Percentiles rank a stretch among this genome's conserved stretches.
phyloP scores from a whole-genome alignment of 2,888 invertebrate species.

The Harpalus rubripes region DNA sequence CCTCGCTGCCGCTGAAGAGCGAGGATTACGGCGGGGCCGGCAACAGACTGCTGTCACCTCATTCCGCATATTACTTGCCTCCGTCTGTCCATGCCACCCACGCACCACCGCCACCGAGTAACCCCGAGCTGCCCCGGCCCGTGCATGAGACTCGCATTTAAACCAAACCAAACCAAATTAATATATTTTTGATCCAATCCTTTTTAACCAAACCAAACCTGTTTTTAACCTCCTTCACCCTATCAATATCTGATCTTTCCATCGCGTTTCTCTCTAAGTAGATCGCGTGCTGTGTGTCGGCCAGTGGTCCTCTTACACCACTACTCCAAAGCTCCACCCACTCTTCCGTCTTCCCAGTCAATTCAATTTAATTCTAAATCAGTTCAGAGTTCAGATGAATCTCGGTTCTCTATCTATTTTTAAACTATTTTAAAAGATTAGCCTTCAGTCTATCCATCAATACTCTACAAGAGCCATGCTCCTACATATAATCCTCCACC shows the following conservation, averaged over 20 bases:
- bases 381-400: neutral
- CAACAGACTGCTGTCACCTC: slow-evolving; percentile 77
- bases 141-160: slow-evolving; percentile 87
- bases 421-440: neutral
- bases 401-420: neutral
- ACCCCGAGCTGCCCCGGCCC: slow-evolving; percentile 82
- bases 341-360: slow-evolving; percentile 17
- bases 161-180: slow-evolving; percentile 68
- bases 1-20: slow-evolving; percentile 73
- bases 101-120: slow-evolving; percentile 77
- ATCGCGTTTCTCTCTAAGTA: slow-evolving; percentile 66
- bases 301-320: slow-evolving; percentile 58
- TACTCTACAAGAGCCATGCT: slow-evolving; percentile 31
- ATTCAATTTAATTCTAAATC: slow-evolving; percentile 14
- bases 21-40: slow-evolving; percentile 74
- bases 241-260: neutral
- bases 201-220: too few relatives aligned
- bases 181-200: too few relatives aligned
- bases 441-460: slow-evolving; percentile 12
- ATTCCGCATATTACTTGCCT: slow-evolving; percentile 71
- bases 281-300: slow-evolving; percentile 78
- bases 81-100: slow-evolving; percentile 66
- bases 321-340: slow-evolving; percentile 10
- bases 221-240: neutral
- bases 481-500: slow-evolving; percentile 30